Percentiles rank a stretch among this genome's conserved stretches.
Conservation (phyloP, 2,888 invertebrate species). For the Teleiodes luculella region DNA sequence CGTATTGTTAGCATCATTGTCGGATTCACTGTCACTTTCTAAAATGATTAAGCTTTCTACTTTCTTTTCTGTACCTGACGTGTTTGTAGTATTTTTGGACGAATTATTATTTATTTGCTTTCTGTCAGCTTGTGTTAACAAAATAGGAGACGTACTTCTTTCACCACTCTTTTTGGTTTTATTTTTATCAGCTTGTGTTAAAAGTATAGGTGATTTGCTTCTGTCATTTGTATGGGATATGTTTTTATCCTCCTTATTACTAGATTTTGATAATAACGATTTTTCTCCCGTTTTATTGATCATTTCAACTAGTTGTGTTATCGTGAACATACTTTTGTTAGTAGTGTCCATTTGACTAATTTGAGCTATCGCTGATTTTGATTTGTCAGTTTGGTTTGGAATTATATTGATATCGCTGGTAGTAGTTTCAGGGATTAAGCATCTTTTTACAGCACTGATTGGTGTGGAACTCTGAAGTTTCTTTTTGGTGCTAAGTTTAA, state of each 20-base stretch:
- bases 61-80: conserved; percentile 27
- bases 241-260: conserved; percentile 12
- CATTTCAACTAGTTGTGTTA: conserved; percentile 68
- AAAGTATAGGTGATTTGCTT: conserved; percentile 57
- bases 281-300: conserved; percentile 51
- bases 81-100: conserved; percentile 22
- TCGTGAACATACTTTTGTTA: conserved; percentile 63
- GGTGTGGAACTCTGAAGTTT: conserved; percentile 39
- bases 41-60: conserved; percentile 50
- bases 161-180: conserved; percentile 28
- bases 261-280: conserved; percentile 20
- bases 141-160: conserved; percentile 57
- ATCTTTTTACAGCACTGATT: conserved; percentile 34
- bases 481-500: conserved; percentile 45
- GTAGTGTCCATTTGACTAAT: conserved; percentile 35
- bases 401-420: conserved; percentile 25
- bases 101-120: conserved; percentile 28
- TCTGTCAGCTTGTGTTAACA: conserved; percentile 57
- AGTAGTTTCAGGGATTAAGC: conserved; percentile 32
- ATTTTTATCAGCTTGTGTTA: conserved; percentile 52
- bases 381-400: conserved; percentile 20
- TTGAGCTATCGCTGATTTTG: conserved; percentile 23
- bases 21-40: conserved; percentile 63
- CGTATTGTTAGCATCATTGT: conserved; percentile 36
- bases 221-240: conserved; percentile 27